Base-by-base conservation (phyloP, 2,888 invertebrate species). In the Eupsilia transversa region DNA sequence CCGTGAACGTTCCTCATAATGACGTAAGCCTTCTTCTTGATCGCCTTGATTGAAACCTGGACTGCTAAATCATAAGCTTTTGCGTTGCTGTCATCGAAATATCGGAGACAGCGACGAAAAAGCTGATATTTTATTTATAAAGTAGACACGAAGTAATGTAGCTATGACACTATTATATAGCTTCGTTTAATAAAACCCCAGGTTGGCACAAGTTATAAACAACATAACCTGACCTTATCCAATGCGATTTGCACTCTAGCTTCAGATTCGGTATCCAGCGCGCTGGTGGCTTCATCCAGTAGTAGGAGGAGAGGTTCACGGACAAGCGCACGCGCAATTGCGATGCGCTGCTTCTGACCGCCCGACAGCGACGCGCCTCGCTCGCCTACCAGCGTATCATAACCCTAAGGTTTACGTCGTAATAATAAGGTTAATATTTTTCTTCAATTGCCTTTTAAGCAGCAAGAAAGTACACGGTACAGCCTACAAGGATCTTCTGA, bases 291-390 rank as follows among this genome's bases (percentile, higher is more conserved):
- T 88, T 97, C 97, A 86, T 97, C 97, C 35, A 97, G 89, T 2
- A 97, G 90, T 14, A 97, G 93, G 27, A 97, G 95, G 66, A 94
- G 94, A 0, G 97, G 97, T 84, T 97, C 94, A 41, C 97, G 92
- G 23, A 98, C 92, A 20, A 98, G 92, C 0, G 97, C 97, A 78
- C 97, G 92, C 0, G 97, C 97, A 70, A 97, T 97, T 10, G 97
- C 97, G 72, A 98, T 97, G 71, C 97, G 94, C 89, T 98, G 98
- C 88, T 97, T 97, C 91, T 98, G 97, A 3, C 98, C 97, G 12
- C 97, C 97, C 30, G 97, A 97, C 43, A 98, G 90, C 73, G 97
- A 97, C 0, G 97, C 96, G 4, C 97, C 92, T 17, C 89, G 87
- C 68, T 91, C 88, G 10, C 92, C 92, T 23, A 92, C 90, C 38